phyloP scores from a whole-genome alignment of 2,797 vertebrate genomes.

The Telmatherina bonti region DNA sequence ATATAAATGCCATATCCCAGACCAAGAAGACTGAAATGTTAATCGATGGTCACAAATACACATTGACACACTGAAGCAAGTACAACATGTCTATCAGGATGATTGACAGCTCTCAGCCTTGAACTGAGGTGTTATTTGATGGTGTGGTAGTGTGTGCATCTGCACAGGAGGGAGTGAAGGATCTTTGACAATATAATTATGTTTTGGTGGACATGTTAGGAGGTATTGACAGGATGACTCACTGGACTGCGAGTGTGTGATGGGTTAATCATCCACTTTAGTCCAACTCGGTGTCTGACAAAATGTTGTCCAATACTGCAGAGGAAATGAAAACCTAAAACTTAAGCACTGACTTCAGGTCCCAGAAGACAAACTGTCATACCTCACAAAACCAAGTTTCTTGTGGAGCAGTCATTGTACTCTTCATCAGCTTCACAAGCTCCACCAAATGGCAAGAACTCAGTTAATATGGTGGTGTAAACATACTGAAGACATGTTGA shows the following conservation, averaged over 20 bases:
- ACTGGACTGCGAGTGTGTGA: conserved; percentile 1
- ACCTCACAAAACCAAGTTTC: too few species aligned
- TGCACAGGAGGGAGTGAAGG: conserved; percentile 1
- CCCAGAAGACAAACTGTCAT: not conserved
- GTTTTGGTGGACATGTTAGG: conserved; percentile 34
- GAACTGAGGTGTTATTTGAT: conserved; percentile 53
- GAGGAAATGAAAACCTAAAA: not conserved
- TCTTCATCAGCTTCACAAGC: too few species aligned
- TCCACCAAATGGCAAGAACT: too few species aligned
- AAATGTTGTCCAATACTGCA: not conserved
- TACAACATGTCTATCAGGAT: conserved; percentile 44
- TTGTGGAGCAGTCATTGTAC: too few species aligned
- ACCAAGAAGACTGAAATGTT: too few species aligned
- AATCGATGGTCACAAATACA: not conserved
- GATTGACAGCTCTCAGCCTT: conserved; percentile 53
- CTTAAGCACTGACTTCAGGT: not conserved
- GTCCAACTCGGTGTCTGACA: not conserved
- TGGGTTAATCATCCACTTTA: not conserved
- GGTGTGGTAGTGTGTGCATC: conserved; percentile 24
- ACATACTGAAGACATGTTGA: too few species aligned
- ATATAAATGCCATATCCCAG: too few species aligned
- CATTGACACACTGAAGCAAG: too few species aligned
- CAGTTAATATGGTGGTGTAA: too few species aligned
- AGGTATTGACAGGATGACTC: conserved; percentile 45
- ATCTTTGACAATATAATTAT: conserved; percentile 40